Evolutionary conservation across 2,888 invertebrate genomes (phyloP).

Genomic region (Acrobasis consociella): DNA sequence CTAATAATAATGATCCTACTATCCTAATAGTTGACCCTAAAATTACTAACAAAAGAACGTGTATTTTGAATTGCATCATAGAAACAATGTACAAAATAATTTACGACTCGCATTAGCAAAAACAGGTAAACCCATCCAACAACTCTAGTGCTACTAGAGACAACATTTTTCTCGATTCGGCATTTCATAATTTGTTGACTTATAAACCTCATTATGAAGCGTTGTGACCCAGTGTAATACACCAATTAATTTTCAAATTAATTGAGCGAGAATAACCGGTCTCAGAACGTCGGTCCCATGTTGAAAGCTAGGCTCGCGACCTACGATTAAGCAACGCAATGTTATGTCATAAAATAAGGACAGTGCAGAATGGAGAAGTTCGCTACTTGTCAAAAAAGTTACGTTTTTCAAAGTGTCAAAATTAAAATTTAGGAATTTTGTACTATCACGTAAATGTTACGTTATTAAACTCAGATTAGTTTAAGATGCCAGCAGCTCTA

Average conservation of each 20-base stretch:
- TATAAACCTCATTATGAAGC: slow-evolving; percentile 58
- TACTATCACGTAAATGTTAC: too few species aligned
- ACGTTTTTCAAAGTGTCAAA: background rate
- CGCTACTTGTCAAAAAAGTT: too few species aligned
- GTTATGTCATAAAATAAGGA: slow-evolving; percentile 41
- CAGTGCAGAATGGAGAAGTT: background rate
- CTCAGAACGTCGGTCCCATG: slow-evolving; percentile 57
- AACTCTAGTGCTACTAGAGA: background rate
- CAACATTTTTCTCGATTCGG: slow-evolving; percentile 27
- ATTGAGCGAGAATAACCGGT: slow-evolving; percentile 73
- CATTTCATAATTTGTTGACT: slow-evolving; percentile 60
- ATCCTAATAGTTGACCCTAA: too few species aligned
- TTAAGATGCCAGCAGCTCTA: too few species aligned
- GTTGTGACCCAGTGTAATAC: slow-evolving; percentile 58
- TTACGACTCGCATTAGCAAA: too few species aligned
- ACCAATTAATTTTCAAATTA: slow-evolving; percentile 74
- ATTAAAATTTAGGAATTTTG: too few species aligned
- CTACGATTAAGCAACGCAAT: slow-evolving; percentile 68
- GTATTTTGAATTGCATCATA: too few species aligned
- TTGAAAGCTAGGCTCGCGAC: slow-evolving; percentile 70
- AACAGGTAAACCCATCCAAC: too few species aligned
- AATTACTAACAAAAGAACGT: too few species aligned
- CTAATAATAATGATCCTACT: too few species aligned
- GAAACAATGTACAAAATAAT: too few species aligned
- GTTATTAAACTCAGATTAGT: too few species aligned